Conservation (phyloP, 1,140 invertebrate species). For the Nomia melanderi region DNA sequence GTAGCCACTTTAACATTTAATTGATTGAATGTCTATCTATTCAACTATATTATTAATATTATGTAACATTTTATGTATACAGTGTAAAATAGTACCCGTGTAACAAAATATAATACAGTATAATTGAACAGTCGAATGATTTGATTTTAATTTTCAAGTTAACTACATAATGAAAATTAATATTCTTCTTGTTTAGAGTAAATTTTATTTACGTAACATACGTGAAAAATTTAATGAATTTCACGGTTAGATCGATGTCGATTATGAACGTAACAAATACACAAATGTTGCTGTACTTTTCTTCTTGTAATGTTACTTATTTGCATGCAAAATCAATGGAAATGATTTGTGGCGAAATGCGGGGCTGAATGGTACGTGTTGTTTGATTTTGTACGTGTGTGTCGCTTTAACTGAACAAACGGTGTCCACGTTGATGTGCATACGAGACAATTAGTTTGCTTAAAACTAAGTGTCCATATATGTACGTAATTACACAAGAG, state of each 20-base stretch:
- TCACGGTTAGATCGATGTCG: slow-evolving; percentile 15
- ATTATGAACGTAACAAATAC: slow-evolving; percentile 16
- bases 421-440: slow-evolving; percentile 9
- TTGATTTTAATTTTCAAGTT: too few species aligned
- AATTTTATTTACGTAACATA: too few species aligned
- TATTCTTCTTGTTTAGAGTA: too few species aligned
- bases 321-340: slow-evolving; percentile 3
- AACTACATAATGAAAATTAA: too few species aligned
- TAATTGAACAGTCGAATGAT: too few species aligned
- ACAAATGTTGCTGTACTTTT: slow-evolving; percentile 27
- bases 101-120: too few species aligned
- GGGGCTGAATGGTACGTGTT: not conserved
- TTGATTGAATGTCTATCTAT: too few species aligned
- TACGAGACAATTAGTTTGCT: slow-evolving; percentile 11
- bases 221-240: not conserved
- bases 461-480: not conserved
- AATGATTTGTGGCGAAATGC: slow-evolving; percentile 27
- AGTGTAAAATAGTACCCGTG: too few species aligned
- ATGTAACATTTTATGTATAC: too few species aligned
- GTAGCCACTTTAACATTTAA: too few species aligned
- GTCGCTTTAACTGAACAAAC: slow-evolving; percentile 25
- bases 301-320: slow-evolving; percentile 31
- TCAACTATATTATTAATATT: too few species aligned
- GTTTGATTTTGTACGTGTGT: slow-evolving; percentile 30
- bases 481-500: not conserved